Conservation (phyloP, 1,140 invertebrate species). For the Lerema accius region DNA sequence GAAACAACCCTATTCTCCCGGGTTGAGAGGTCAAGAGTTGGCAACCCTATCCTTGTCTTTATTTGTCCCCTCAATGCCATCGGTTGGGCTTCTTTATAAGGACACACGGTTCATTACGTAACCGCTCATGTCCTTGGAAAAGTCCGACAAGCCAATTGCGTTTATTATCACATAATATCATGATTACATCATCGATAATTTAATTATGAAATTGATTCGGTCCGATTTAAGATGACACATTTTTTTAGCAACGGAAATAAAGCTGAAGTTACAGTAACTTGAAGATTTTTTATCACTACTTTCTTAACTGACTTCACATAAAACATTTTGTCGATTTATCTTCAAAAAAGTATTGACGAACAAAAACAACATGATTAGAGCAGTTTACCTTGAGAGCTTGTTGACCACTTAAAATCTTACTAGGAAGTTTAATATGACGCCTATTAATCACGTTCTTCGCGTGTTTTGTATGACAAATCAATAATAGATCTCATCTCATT, state of each 20-base stretch:
- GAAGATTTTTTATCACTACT: too few relatives aligned
- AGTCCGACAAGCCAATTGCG: background rate
- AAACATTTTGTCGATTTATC: too few relatives aligned
- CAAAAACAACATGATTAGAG: background rate
- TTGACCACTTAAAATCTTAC: constrained; percentile 7
- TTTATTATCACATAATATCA: background rate
- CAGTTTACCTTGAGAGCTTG: constrained; percentile 2
- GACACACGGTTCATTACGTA: constrained; percentile 19
- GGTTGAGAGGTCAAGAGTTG: too few relatives aligned
- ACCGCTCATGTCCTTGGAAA: background rate
- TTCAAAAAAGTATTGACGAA: too few relatives aligned
- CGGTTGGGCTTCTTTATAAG: constrained; percentile 15
- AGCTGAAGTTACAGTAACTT: too few relatives aligned
- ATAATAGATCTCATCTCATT: constrained; percentile 13
- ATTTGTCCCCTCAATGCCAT: constrained; percentile 13
- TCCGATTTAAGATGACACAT: too few relatives aligned
- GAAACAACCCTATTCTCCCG: too few relatives aligned
- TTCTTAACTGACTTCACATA: too few relatives aligned
- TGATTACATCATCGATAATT: too few relatives aligned
- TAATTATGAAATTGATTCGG: too few relatives aligned
- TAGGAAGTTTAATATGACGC: background rate
- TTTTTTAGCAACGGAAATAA: too few relatives aligned
- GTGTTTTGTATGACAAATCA: background rate
- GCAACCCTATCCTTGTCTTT: constrained; percentile 16
- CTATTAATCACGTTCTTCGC: background rate